A percentile compares a stretch with the other conserved stretches of the same genome.
These are phyloP conservation scores for Buteo buteo DNA, from an alignment of 2,113 vertebrate species.

Conservation along the genomic window DNA sequence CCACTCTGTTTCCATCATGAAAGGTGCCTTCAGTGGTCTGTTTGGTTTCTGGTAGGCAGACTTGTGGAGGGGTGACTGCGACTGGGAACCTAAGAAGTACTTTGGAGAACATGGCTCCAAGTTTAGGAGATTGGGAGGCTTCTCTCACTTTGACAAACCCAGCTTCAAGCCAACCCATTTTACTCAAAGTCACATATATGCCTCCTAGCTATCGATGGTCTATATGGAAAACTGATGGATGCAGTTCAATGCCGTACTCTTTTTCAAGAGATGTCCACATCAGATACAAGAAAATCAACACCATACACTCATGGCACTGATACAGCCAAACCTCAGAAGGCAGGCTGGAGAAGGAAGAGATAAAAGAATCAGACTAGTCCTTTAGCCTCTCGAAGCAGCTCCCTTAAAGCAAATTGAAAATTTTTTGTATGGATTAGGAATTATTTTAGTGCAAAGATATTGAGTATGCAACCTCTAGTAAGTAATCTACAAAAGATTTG, in stretches of 20 bases:
- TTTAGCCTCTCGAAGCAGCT: not conserved
- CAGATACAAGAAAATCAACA: not conserved
- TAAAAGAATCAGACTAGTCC: not conserved
- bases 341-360: not conserved
- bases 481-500: not conserved
- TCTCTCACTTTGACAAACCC: not conserved
- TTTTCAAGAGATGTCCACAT: not conserved
- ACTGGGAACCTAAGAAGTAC: not conserved
- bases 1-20: slow-evolving; percentile 18
- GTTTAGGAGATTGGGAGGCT: not conserved
- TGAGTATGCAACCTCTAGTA: not conserved
- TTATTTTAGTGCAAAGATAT: not conserved
- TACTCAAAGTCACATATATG: not conserved
- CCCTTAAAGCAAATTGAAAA: not conserved
- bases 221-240: not conserved
- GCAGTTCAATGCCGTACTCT: not conserved
- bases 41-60: slow-evolving; percentile 3
- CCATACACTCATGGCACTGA: not conserved
- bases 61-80: not conserved
- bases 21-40: not conserved
- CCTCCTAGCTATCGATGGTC: not conserved
- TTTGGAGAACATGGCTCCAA: not conserved
- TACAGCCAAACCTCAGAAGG: not conserved
- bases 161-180: not conserved
- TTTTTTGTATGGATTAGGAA: not conserved